Evolutionary conservation across 2,888 invertebrate species (phyloP).

Genomic region (Papilio elwesi): DNA sequence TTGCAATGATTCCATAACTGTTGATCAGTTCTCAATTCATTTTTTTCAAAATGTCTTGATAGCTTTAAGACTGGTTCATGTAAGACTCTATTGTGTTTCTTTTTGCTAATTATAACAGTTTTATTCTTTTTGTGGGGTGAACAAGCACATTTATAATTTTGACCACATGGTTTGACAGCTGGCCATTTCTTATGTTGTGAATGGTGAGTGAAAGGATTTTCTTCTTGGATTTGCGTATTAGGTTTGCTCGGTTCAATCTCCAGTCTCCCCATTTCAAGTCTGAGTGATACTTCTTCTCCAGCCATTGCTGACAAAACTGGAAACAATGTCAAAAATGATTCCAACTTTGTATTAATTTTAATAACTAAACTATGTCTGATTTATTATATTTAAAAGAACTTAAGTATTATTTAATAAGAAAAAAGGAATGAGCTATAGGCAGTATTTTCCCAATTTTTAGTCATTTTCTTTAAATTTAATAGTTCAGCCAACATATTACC

Average conservation of each 20-base stretch:
- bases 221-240: constrained; percentile 56
- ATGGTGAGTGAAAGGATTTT: constrained; percentile 64
- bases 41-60: constrained; percentile 59
- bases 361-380: not conserved
- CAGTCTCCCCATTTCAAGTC: constrained; percentile 81
- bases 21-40: constrained; percentile 49
- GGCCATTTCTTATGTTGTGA: constrained; percentile 49
- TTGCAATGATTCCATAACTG: constrained; percentile 48
- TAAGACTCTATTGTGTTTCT: constrained; percentile 76
- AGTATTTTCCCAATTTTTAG: no score
- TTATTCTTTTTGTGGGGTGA: constrained; percentile 56
- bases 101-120: constrained; percentile 64
- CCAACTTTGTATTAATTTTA: not conserved
- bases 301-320: constrained; percentile 58
- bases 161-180: constrained; percentile 49
- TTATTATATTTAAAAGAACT: not conserved
- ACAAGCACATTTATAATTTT: constrained; percentile 65
- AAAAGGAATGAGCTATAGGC: no score
- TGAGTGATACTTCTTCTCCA: constrained; percentile 78
- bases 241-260: constrained; percentile 80
- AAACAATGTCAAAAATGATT: constrained; percentile 16
- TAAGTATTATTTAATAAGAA: not conserved
- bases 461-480: no score
- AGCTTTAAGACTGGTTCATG: constrained; percentile 84
- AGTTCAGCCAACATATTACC: no score